These are phyloP conservation scores for Aphaenogaster floridana DNA, from an alignment of 1,140 invertebrate genomes.

Conservation along the genomic window DNA sequence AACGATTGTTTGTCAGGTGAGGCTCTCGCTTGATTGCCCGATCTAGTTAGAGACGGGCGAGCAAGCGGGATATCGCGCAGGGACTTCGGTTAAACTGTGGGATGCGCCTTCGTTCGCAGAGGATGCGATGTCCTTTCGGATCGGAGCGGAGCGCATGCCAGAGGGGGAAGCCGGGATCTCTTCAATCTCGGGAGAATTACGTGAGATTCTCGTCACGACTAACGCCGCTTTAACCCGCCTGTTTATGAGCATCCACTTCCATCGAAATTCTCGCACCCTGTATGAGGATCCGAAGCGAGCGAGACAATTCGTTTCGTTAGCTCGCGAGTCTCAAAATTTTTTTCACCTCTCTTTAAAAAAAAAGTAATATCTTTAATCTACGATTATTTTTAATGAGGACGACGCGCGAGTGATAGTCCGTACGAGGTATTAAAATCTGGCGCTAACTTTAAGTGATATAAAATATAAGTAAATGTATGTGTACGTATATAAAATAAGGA, in stretches of 20 bases:
- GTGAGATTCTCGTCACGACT: constrained; percentile 49
- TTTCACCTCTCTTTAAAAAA: neutral
- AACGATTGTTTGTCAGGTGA: constrained; percentile 54
- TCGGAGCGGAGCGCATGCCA: neutral
- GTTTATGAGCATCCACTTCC: constrained; percentile 36
- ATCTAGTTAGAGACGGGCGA: constrained; percentile 43
- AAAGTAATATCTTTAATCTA: neutral
- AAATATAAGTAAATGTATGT: neutral
- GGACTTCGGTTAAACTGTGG: constrained; percentile 27
- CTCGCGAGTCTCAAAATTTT: neutral
- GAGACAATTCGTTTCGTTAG: constrained; percentile 10
- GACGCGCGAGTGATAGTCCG: neutral
- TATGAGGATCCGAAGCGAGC: neutral
- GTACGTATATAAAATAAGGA: neutral
- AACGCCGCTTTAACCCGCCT: constrained; percentile 43
- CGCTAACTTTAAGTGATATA: neutral
- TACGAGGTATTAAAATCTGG: neutral
- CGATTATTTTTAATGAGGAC: neutral
- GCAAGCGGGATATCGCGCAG: constrained; percentile 1
- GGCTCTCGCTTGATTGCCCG: constrained; percentile 50
- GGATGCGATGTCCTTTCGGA: constrained; percentile 4
- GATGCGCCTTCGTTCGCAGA: constrained; percentile 28
- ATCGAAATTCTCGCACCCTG: neutral
- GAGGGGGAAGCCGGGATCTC: neutral
- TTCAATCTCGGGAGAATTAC: constrained; percentile 59